A percentile compares a stretch with the other conserved stretches of the same genome.
These are phyloP conservation scores for Unio pictorum DNA, from an alignment of 2,888 invertebrate genomes.

Conservation along the genomic window DNA sequence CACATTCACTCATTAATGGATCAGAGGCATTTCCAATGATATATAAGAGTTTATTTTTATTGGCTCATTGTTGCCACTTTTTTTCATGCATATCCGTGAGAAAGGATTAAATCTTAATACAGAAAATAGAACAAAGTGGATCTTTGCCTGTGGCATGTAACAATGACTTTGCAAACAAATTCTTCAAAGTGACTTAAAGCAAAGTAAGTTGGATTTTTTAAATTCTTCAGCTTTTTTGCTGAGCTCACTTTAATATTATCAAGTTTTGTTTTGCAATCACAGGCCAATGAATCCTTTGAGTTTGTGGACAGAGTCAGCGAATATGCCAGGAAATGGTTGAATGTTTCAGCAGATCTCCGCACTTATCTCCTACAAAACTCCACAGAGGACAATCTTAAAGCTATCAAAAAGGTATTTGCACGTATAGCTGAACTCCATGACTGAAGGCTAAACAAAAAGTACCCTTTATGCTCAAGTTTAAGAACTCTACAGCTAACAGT, in stretches of 20 bases:
- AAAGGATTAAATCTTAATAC: too few relatives aligned
- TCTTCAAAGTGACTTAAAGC: too few relatives aligned
- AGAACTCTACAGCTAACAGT: not conserved
- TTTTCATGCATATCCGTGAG: too few relatives aligned
- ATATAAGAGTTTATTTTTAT: too few relatives aligned
- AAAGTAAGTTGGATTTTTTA: not conserved
- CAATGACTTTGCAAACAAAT: too few relatives aligned
- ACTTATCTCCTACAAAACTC: constrained; percentile 66
- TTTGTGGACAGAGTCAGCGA: constrained; percentile 68
- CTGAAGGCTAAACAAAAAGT: constrained; percentile 6
- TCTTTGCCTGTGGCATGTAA: too few relatives aligned
- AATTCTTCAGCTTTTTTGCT: not conserved
- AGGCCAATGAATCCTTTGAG: constrained; percentile 73
- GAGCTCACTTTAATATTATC: not conserved
- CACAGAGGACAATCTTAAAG: constrained; percentile 68
- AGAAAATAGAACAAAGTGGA: too few relatives aligned
- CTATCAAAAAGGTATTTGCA: constrained; percentile 64
- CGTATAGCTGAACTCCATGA: constrained; percentile 60
- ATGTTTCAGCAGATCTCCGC: constrained; percentile 70
- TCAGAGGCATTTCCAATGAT: too few relatives aligned
- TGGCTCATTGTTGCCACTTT: too few relatives aligned
- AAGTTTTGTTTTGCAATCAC: constrained; percentile 10
- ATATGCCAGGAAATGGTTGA: constrained; percentile 70
- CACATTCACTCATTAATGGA: too few relatives aligned
- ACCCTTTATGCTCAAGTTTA: not conserved